Evolutionary conservation across 2,797 vertebrate species (phyloP).

Genomic region (Lepus oiostolus): DNA sequence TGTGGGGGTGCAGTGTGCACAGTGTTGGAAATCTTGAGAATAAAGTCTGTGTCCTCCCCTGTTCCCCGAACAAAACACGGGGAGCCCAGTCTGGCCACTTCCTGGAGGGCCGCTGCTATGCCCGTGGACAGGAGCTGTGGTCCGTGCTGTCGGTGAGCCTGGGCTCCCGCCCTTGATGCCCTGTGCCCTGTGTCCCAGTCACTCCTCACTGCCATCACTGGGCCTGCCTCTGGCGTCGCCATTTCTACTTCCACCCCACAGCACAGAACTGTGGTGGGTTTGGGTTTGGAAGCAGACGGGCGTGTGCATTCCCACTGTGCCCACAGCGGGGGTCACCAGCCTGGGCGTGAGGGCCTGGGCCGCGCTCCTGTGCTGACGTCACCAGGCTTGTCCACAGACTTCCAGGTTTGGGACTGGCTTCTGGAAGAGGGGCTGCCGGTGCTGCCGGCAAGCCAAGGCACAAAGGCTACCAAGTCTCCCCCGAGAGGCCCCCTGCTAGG

Average conservation of each 20-base stretch:
- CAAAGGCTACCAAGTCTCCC: constrained; percentile 42
- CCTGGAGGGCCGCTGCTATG: fast-evolving
- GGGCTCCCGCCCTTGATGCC: fast-evolving
- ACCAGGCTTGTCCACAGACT: too few relatives aligned
- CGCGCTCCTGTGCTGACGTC: fast-evolving
- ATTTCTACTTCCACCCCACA: not conserved
- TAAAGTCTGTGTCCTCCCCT: too few relatives aligned
- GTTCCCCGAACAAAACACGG: not conserved
- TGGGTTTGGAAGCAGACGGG: not conserved
- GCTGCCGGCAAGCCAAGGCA: constrained; percentile 53
- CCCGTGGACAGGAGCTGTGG: fast-evolving
- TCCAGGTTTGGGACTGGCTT: not conserved
- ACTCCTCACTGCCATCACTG: not conserved
- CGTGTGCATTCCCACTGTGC: not conserved
- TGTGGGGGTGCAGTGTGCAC: fast-evolving
- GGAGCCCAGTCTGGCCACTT: fast-evolving
- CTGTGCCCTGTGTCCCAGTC: fast-evolving
- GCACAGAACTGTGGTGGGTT: fast-evolving
- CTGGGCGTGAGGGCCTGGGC: fast-evolving
- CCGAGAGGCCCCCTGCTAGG: constrained; percentile 29
- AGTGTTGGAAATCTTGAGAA: fast-evolving
- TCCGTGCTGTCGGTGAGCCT: fast-evolving
- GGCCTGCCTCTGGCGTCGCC: not conserved
- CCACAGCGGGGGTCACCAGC: not conserved
- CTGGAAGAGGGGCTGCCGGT: not conserved